phyloP scores from a whole-genome alignment of 1,140 invertebrate species.

The Leucophenga varia region DNA sequence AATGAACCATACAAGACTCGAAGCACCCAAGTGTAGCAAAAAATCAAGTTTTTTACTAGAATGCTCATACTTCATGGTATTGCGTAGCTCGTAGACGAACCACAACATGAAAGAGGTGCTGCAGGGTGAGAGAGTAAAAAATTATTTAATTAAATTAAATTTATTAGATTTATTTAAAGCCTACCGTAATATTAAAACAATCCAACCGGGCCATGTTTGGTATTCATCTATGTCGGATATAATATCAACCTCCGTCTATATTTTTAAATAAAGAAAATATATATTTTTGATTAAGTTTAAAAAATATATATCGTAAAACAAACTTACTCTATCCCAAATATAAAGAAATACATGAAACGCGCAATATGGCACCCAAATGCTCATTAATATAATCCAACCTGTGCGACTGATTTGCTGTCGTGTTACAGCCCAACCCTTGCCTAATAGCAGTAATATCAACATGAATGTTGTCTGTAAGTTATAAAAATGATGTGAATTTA shows the following conservation, averaged over 20 bases:
- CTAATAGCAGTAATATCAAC: constrained; percentile 87
- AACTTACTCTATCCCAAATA: constrained; percentile 91
- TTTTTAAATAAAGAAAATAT: neutral
- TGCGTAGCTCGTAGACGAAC: constrained; percentile 90
- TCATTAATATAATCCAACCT: constrained; percentile 71
- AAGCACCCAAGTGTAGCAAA: constrained; percentile 94
- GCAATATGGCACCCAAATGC: constrained; percentile 89
- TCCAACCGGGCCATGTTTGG: constrained; percentile 94
- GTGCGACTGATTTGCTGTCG: constrained; percentile 81
- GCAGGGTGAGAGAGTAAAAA: constrained; percentile 55
- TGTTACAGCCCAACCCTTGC: constrained; percentile 97
- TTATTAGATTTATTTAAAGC: neutral
- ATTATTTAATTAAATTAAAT: neutral
- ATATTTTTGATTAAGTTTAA: neutral
- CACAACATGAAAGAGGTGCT: constrained; percentile 89
- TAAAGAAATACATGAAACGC: constrained; percentile 89
- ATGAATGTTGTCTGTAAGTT: constrained; percentile 84
- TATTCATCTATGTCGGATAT: constrained; percentile 96
- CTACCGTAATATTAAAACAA: constrained; percentile 71
- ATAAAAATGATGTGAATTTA: neutral
- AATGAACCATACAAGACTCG: constrained; percentile 96
- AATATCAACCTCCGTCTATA: constrained; percentile 90
- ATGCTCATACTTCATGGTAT: constrained; percentile 90
- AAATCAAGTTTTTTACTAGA: constrained; percentile 89
- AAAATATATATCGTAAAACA: neutral